Conservation (phyloP, 2,888 invertebrate genomes). For the Boloria selene region DNA sequence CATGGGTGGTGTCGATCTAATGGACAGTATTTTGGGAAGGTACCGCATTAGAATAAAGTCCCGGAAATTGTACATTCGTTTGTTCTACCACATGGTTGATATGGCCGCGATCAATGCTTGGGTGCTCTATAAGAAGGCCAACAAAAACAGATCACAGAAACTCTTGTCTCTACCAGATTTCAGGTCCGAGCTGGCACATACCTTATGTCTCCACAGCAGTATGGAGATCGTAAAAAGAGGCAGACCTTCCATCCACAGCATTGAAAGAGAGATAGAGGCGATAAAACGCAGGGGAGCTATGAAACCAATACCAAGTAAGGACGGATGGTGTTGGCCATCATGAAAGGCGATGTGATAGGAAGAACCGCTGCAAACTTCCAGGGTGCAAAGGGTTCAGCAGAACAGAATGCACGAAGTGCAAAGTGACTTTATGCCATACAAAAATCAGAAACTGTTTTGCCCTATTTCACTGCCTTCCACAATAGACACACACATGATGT, state of each 20-base stretch:
- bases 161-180: constrained; percentile 37
- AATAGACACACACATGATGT: constrained; percentile 33
- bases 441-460: constrained; percentile 45
- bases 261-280: constrained; percentile 38
- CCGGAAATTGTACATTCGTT: constrained; percentile 48
- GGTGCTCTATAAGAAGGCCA: constrained; percentile 39
- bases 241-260: constrained; percentile 37
- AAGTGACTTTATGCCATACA: constrained; percentile 42
- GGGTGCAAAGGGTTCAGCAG: constrained; percentile 42
- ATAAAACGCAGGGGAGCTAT: constrained; percentile 40
- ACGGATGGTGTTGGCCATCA: constrained; percentile 45
- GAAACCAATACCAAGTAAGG: constrained; percentile 41
- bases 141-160: no score
- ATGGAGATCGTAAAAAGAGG: constrained; percentile 39
- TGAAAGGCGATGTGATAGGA: constrained; percentile 40
- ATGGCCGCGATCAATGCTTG: constrained; percentile 40
- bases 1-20: constrained; percentile 54
- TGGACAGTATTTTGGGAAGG: constrained; percentile 47
- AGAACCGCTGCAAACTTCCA: constrained; percentile 43
- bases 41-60: constrained; percentile 44
- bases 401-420: constrained; percentile 42
- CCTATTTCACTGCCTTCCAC: constrained; percentile 36
- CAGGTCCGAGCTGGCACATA: constrained; percentile 38
- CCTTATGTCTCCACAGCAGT: constrained; percentile 40
- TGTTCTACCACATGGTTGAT: no score